These are phyloP conservation scores for Montipora efflorescens DNA, from an alignment of 64 coral and sea anemone genomes.

Conservation along the genomic window DNA sequence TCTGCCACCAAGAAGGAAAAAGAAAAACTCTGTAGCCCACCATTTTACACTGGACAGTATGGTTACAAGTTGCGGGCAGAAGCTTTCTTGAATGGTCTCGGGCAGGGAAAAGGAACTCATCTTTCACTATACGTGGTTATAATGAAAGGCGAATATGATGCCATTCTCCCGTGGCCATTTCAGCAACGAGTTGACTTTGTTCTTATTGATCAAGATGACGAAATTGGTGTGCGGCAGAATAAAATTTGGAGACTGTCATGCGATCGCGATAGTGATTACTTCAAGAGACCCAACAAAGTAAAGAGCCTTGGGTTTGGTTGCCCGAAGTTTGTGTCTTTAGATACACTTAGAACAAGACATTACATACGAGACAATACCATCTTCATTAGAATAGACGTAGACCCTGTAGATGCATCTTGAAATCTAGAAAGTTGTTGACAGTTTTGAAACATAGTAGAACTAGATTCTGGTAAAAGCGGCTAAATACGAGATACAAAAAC, in stretches of 20 bases:
- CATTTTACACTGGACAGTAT: constrained; percentile 99
- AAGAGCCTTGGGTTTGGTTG: constrained; percentile 97
- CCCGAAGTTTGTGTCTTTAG: constrained; percentile 58
- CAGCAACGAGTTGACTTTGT: constrained; percentile 98
- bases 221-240: constrained; percentile 81
- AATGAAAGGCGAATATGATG: constrained; percentile 97
- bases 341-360: constrained; percentile 85
- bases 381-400: constrained; percentile 10
- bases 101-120: constrained; percentile 97
- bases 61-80: constrained; percentile 97
- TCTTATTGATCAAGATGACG: constrained; percentile 95
- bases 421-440: too few species aligned
- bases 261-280: constrained; percentile 97
- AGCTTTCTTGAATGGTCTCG: constrained; percentile 94
- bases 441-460: constrained; percentile 46
- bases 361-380: constrained; percentile 97
- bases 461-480: constrained; percentile 22
- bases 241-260: constrained; percentile 93
- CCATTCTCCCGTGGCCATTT: constrained; percentile 97
- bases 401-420: too few species aligned
- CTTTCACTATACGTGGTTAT: constrained; percentile 98
- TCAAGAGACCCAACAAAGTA: constrained; percentile 90
- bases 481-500: too few species aligned
- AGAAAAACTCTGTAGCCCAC: constrained; percentile 96
- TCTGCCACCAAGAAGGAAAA: constrained; percentile 97